phyloP scores from a whole-genome alignment of 2,797 vertebrate species.

The Cygnus olor region DNA sequence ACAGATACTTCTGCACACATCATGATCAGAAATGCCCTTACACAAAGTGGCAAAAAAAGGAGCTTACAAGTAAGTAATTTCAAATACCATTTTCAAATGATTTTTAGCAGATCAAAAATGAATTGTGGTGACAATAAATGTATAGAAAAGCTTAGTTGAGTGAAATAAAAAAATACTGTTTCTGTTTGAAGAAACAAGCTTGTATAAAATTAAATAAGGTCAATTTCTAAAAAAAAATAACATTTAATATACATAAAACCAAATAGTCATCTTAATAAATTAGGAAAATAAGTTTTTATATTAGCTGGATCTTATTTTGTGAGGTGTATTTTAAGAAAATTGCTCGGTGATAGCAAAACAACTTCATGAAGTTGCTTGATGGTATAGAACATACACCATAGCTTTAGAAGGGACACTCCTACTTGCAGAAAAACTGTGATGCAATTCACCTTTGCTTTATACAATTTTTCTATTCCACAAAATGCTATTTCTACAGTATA shows the following conservation, averaged over 20 bases:
- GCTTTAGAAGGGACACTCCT: not conserved
- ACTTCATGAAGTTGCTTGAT: not conserved
- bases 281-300: not conserved
- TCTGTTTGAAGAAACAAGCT: not conserved
- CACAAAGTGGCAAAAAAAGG: not conserved
- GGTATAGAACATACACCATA: not conserved
- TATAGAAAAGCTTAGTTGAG: not conserved
- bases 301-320: not conserved
- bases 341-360: not conserved
- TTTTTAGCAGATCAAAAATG: not conserved
- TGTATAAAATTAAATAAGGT: not conserved
- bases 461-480: not conserved
- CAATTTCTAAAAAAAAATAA: not conserved
- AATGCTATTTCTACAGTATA: not conserved
- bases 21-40: not conserved
- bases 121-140: accelerated
- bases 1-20: not conserved
- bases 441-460: not conserved
- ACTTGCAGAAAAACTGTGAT: not conserved
- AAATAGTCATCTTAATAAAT: not conserved
- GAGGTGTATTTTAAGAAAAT: not conserved
- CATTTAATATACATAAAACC: not conserved
- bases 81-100: not conserved
- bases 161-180: not conserved
- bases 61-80: not conserved